These are phyloP conservation scores for Notodonta dromedarius DNA, from an alignment of 2,888 invertebrate genomes.

Conservation along the genomic window DNA sequence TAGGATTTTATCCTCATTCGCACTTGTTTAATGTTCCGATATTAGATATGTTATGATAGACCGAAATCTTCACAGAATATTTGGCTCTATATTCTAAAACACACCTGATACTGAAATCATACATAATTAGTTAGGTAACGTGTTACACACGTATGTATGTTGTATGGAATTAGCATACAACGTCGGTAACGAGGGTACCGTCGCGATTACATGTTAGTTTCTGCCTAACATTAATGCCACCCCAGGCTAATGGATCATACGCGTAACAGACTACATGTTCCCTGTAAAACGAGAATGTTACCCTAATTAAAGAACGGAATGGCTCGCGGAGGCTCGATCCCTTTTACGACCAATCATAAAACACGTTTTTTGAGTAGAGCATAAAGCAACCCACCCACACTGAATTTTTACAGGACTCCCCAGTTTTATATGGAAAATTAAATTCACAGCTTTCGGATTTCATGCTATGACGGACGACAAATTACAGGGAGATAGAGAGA, in stretches of 20 bases:
- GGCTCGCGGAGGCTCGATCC: conserved; percentile 60
- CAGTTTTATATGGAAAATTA: conserved; percentile 63
- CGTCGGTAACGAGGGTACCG: conserved; percentile 10
- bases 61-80: too few relatives aligned
- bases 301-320: conserved; percentile 77
- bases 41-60: too few relatives aligned
- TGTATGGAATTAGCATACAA: conserved; percentile 3
- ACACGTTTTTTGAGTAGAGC: conserved; percentile 65
- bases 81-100: too few relatives aligned
- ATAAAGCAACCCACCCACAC: conserved; percentile 63
- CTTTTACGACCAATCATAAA: conserved; percentile 79
- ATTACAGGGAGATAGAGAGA: conserved; percentile 36
- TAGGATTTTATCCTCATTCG: too few relatives aligned
- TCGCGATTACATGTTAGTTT: conserved; percentile 7
- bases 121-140: background rate
- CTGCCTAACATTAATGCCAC: conserved; percentile 6
- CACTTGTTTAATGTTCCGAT: too few relatives aligned
- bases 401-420: conserved; percentile 63
- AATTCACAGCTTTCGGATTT: conserved; percentile 60
- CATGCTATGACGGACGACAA: conserved; percentile 43
- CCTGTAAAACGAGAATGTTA: conserved; percentile 64
- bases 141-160: background rate
- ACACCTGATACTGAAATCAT: too few relatives aligned
- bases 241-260: conserved; percentile 17
- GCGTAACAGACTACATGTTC: conserved; percentile 18